Conservation (phyloP, 2,113 vertebrate species). For the Alectura lathami region DNA sequence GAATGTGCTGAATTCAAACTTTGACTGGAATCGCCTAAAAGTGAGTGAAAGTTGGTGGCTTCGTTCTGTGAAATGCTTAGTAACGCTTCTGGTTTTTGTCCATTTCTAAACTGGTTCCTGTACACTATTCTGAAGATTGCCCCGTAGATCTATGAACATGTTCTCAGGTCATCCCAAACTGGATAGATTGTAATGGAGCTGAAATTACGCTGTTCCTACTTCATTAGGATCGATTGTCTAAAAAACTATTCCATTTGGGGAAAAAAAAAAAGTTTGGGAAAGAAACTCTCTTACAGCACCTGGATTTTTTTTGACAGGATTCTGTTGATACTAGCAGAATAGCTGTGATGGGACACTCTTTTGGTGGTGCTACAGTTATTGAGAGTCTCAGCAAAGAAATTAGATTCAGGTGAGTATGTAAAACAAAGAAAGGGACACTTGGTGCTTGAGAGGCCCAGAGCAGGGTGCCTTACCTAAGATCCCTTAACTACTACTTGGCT, state of each 20-base stretch:
- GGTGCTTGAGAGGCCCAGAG: neutral
- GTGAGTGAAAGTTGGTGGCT: conserved; percentile 63
- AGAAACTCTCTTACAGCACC: conserved; percentile 25
- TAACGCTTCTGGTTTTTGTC: neutral
- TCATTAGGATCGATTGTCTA: neutral
- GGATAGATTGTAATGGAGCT: neutral
- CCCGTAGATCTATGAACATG: neutral
- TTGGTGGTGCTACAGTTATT: conserved; percentile 91
- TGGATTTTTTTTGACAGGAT: conserved; percentile 78
- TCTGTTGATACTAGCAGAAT: conserved; percentile 86
- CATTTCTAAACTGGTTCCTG: neutral
- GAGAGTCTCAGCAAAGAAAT: conserved; percentile 88
- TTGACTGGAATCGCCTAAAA: conserved; percentile 84
- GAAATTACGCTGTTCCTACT: neutral
- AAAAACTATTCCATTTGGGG: neutral
- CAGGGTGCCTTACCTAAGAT: neutral
- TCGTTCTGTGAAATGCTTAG: neutral
- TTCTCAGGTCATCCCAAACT: neutral
- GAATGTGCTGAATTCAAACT: conserved; percentile 80
- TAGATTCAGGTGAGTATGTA: conserved; percentile 87
- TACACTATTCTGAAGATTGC: neutral
- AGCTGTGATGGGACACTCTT: conserved; percentile 92
- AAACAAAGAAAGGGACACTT: conserved; percentile 9
- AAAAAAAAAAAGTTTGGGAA: neutral
- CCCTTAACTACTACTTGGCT: neutral